Evolutionary conservation across 2,888 invertebrate genomes (phyloP).

Genomic region (Lasioglossum figueresi): DNA sequence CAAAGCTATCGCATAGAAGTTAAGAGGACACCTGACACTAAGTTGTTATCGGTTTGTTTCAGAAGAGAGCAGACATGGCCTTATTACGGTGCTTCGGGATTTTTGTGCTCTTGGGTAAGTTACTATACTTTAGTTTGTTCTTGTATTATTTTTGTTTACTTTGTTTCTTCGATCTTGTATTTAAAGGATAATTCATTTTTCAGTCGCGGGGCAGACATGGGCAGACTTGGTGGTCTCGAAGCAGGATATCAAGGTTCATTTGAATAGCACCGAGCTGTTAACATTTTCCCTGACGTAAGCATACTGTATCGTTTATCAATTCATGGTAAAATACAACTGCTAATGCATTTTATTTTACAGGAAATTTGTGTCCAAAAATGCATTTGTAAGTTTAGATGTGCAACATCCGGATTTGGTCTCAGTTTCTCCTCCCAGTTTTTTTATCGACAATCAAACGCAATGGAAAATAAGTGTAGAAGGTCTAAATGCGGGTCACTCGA

Average conservation of each 20-base stretch:
- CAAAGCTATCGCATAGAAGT: too few relatives aligned
- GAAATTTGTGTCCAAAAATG: conserved; percentile 79
- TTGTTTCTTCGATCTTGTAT: background rate
- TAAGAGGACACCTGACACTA: background rate
- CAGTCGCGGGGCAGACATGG: conserved; percentile 62
- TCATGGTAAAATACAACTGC: background rate
- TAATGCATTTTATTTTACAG: background rate
- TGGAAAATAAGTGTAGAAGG: conserved; percentile 86
- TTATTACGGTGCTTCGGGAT: conserved; percentile 45
- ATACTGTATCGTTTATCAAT: conserved; percentile 11
- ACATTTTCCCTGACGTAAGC: conserved; percentile 87
- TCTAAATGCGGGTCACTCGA: conserved; percentile 88
- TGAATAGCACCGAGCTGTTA: conserved; percentile 86
- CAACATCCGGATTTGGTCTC: conserved; percentile 88
- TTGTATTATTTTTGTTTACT: background rate
- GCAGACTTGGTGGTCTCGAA: conserved; percentile 85
- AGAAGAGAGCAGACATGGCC: conserved; percentile 68
- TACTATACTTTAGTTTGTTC: background rate
- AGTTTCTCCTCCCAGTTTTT: conserved; percentile 84
- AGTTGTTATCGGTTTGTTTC: conserved; percentile 51
- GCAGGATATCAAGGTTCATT: conserved; percentile 86
- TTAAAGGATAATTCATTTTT: conserved; percentile 34
- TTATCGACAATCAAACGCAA: conserved; percentile 69
- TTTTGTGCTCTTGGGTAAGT: conserved; percentile 69
- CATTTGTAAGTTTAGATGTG: conserved; percentile 85